A percentile compares a stretch with the other conserved stretches of the same genome.
Conservation (phyloP, 1,140 invertebrate species). For the Ceratosolen solmsi region DNA sequence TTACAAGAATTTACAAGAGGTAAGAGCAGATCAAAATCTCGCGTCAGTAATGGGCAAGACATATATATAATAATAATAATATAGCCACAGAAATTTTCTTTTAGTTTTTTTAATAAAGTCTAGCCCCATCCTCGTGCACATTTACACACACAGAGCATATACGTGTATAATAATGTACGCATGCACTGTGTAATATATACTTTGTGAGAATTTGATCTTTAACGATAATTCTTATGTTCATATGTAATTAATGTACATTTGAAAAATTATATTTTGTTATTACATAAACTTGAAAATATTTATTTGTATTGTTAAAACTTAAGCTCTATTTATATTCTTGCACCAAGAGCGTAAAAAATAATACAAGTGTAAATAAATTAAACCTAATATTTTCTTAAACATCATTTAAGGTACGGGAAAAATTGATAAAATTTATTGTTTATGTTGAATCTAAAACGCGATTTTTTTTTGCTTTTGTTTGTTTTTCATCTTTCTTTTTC, state of each 20-base stretch:
- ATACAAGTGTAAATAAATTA: not conserved
- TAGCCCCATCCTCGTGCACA: not conserved
- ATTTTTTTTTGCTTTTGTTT: not conserved
- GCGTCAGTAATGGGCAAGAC: slow-evolving; percentile 37
- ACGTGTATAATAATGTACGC: no score
- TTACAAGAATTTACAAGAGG: slow-evolving; percentile 51
- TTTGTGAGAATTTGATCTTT: not conserved
- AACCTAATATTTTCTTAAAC: not conserved
- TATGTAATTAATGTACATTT: slow-evolving; percentile 10
- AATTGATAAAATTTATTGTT: no score
- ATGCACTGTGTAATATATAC: no score
- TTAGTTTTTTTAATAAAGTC: slow-evolving; percentile 33
- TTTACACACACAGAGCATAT: no score
- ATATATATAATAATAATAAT: slow-evolving; percentile 18
- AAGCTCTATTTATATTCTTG: not conserved
- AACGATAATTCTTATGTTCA: not conserved
- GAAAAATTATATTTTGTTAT: not conserved
- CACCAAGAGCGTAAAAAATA: not conserved
- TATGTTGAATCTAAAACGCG: not conserved
- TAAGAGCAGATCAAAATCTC: slow-evolving; percentile 39
- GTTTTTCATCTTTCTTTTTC: no score
- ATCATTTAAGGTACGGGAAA: not conserved
- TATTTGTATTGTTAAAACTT: not conserved
- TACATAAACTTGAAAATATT: not conserved
- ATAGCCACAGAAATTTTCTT: slow-evolving; percentile 18